Evolutionary conservation across 2,113 vertebrate genomes (phyloP), one percentile per base, ranked within the genome.

Genomic region (Xenopus laevis): DNA sequence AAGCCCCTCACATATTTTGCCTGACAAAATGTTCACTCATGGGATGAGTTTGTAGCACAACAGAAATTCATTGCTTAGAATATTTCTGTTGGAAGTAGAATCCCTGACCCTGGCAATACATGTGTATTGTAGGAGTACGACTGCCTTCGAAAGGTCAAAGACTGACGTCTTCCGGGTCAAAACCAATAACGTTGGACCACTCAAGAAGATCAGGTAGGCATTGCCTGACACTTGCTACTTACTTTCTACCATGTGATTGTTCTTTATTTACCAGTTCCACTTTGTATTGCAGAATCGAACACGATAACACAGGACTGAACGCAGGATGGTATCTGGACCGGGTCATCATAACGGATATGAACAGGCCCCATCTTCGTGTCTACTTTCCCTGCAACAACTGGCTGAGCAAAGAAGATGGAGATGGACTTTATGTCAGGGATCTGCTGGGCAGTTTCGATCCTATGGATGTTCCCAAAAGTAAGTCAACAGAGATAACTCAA

Each of bases 401-500:
- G 97, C 87, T 99, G 83, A 98, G 96, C 85, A 93, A 92, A 61
- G 94, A 96, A 77, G 95, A 98, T 7, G 96, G 85, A 0, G 97
- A 99, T 63, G 91, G 94, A n/a, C 90, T 97, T 20, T 94, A 89
- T 0, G 92, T 95, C 68, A 90, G 96, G 62, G 95, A 99, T 85
- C 92, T 99, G 63, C 71, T 98, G 17, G 96, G 95, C 71, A 97
- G 95, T 86, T 79, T 96, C 63, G 93, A 94, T 78, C 95, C 95
- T 59, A 96, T 97, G 95, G 95, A 99, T 9, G 89, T 96, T 69
- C 94, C 96, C 2, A 95, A 96, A 94, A 85, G 97, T 99, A 92
- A 88, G 89, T 4, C 33, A 40, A 40, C 33, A 9, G 33, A 5
- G 3, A 9, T 40, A 40, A 6, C 33, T 9, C 5, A 9, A 9